A percentile compares a stretch with the other conserved stretches of the same genome.
Evolutionary conservation across 2,888 invertebrate genomes (phyloP).

Genomic region (Perizoma flavofasciatum): DNA sequence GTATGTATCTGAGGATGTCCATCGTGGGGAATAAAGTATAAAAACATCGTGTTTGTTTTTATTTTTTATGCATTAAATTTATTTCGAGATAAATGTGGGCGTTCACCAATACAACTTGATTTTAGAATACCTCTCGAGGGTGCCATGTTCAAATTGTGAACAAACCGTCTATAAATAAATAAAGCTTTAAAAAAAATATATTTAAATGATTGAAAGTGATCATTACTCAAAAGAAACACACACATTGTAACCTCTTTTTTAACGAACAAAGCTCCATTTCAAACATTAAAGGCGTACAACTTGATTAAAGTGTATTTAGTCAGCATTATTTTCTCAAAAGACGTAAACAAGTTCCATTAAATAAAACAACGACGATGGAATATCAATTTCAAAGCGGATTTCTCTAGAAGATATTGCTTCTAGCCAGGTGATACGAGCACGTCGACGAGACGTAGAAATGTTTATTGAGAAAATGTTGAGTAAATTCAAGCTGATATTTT

Average conservation of each 20-base stretch:
- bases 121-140: no score
- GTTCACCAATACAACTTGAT: no score
- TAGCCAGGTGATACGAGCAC: conserved; percentile 34
- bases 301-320: conserved; percentile 12
- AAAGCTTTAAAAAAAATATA: no score
- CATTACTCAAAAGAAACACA: background rate
- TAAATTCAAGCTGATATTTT: conserved; percentile 23
- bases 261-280: conserved; percentile 3
- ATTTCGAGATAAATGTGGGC: no score
- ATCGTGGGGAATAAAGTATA: no score
- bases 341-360: conserved; percentile 36
- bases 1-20: no score
- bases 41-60: no score
- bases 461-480: conserved; percentile 30
- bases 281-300: conserved; percentile 8
- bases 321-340: conserved; percentile 18
- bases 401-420: conserved; percentile 39
- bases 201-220: no score
- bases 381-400: conserved; percentile 42
- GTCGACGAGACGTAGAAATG: conserved; percentile 24
- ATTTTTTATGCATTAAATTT: no score
- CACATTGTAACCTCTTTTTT: conserved; percentile 18
- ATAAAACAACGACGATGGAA: conserved; percentile 38
- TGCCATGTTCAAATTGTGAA: no score
- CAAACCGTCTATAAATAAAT: no score